These are phyloP conservation scores for Pandemis heparana DNA, from an alignment of 2,888 invertebrate species.

Conservation along the genomic window DNA sequence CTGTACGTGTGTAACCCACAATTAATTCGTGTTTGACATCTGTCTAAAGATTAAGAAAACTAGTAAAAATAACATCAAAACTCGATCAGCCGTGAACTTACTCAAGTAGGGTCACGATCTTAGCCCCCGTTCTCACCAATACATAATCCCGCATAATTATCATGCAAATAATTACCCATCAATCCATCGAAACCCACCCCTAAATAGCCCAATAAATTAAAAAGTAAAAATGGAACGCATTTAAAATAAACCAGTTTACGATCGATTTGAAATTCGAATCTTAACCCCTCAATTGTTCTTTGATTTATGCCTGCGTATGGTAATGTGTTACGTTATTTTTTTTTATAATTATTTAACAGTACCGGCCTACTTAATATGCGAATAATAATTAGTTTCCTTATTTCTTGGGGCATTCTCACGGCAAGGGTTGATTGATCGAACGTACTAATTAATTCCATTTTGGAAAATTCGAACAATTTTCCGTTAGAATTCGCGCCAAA, in stretches of 20 bases:
- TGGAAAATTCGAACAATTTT: constrained; percentile 37
- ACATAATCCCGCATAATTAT: constrained; percentile 65
- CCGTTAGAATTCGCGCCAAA: constrained; percentile 22
- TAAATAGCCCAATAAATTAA: constrained; percentile 79
- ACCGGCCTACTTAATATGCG: constrained; percentile 77
- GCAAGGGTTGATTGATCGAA: constrained; percentile 74
- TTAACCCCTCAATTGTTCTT: constrained; percentile 79
- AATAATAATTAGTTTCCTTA: constrained; percentile 82
- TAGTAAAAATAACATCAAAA: constrained; percentile 34
- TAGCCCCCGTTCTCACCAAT: constrained; percentile 67
- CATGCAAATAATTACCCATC: constrained; percentile 78
- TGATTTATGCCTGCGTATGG: constrained; percentile 82
- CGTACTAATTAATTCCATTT: constrained; percentile 42
- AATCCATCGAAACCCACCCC: constrained; percentile 63
- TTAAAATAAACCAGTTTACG: constrained; percentile 70
- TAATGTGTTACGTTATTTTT: constrained; percentile 58
- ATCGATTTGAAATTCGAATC: constrained; percentile 53
- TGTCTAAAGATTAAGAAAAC: constrained; percentile 26
- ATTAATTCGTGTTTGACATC: constrained; percentile 13
- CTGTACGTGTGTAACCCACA: background rate
- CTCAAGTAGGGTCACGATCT: constrained; percentile 32
- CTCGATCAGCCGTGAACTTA: constrained; percentile 39
- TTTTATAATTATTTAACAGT: constrained; percentile 67
- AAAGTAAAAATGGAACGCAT: constrained; percentile 61
- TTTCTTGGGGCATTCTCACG: constrained; percentile 77